Base-by-base conservation (phyloP, 2,113 vertebrate species). In the Phoenicopterus ruber region DNA sequence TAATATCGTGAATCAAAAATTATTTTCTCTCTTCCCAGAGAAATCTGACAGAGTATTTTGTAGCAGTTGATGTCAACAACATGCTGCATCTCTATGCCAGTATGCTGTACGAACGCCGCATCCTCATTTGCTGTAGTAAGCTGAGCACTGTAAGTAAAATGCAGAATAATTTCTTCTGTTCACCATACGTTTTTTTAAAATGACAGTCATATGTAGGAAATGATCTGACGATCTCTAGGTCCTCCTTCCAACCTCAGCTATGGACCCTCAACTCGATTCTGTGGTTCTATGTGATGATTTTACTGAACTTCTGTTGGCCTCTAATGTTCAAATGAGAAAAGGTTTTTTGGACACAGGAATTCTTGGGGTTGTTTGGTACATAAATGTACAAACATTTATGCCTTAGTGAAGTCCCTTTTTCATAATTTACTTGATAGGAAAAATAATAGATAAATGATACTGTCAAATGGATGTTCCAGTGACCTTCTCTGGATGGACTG, bases 21-120 rank as follows among this genome's bases (percentile, higher is more conserved):
- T 26, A 34, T 95, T 85, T 47, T 88, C 88, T 96, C 93, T 97
- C 78, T 95, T 98, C 97, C 88, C 98, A 99, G 99, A 99, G 99
- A 98, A 99, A 99, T 97, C 98, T 99, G 97, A 99, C 99, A 3
- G 99, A 99, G 98, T 99, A 99, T 97, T 99, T 99, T 97, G 99
- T 99, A 97, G 99, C 99, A 49, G 99, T 99, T 93, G 99, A 99
- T 96, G 99, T 99, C 85, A 99, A 99, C 98, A 99, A 99, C 98
- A 99, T 99, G 99, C 98, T 99, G 83, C 99, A 99, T 90, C 98
- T 99, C 93, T 99, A 99, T 2, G 99, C 99, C 96, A 99, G 99
- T 77, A 99, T 99, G 99, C 98, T 99, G 86, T 99, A 99, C 31
- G 99, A 99, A 89, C 99, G 99, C 22, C 98, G 99, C 93, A 98